These are phyloP conservation scores for Ostrea denselamellosa DNA, from an alignment of 1,140 invertebrate species.

Conservation along the genomic window DNA sequence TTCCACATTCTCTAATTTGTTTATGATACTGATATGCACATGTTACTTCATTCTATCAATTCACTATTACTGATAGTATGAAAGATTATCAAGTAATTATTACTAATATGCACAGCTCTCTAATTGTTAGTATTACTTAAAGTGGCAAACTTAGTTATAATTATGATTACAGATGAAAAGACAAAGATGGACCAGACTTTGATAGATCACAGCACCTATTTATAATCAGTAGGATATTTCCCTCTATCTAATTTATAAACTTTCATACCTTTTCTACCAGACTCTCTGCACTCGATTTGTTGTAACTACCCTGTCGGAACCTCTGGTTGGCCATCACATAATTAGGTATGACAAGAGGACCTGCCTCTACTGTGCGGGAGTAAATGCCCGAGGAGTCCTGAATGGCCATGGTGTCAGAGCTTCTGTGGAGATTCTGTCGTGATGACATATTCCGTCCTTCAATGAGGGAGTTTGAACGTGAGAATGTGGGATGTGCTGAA, in stretches of 20 bases:
- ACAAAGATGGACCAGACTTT: too few relatives aligned
- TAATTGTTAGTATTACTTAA: too few relatives aligned
- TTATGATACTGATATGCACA: too few relatives aligned
- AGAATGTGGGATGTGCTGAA: constrained; percentile 55
- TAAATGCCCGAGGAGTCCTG: constrained; percentile 59
- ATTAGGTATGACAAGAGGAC: constrained; percentile 67
- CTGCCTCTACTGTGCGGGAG: constrained; percentile 61
- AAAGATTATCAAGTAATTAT: too few relatives aligned
- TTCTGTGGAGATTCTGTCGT: constrained; percentile 56
- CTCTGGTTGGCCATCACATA: constrained; percentile 63
- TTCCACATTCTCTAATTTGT: too few relatives aligned
- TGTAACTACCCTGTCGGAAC: constrained; percentile 37
- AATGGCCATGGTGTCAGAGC: constrained; percentile 62
- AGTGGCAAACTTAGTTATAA: too few relatives aligned
- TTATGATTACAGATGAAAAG: too few relatives aligned
- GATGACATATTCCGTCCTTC: constrained; percentile 57
- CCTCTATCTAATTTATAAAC: not conserved
- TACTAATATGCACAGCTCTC: too few relatives aligned
- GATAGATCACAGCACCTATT: too few relatives aligned
- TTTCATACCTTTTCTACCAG: constrained; percentile 89
- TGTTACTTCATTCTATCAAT: too few relatives aligned
- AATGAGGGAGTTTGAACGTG: constrained; percentile 59
- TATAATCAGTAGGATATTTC: not conserved
- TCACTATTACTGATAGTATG: too few relatives aligned
- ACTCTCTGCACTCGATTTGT: constrained; percentile 92